A percentile compares a stretch with the other conserved stretches of the same genome.
Evolutionary conservation across 2,113 vertebrate species (phyloP).

Genomic region (Microtus richardsoni): DNA sequence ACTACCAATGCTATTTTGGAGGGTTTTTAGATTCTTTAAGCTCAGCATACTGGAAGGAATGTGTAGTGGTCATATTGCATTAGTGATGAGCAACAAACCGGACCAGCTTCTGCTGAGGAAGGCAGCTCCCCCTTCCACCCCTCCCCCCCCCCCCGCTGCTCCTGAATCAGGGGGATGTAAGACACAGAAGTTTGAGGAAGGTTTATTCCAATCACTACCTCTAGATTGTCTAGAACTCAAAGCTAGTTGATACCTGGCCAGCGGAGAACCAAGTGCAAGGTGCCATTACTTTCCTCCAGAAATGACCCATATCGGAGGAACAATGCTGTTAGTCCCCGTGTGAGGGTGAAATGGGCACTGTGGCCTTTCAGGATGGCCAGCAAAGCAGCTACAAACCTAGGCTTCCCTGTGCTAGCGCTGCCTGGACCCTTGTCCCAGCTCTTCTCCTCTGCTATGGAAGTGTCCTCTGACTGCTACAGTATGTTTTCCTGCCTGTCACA

Average conservation of each 20-base stretch:
- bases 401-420: rapidly evolving
- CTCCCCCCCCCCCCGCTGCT: too few relatives aligned
- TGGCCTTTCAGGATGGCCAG: not conserved
- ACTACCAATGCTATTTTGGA: not conserved
- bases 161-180: not conserved
- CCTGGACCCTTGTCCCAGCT: not conserved
- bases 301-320: not conserved
- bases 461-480: not conserved
- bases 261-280: not conserved
- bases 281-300: not conserved
- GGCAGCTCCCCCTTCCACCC: not conserved
- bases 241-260: rapidly evolving
- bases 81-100: rapidly evolving
- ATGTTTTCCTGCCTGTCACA: not conserved
- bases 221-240: not conserved
- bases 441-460: not conserved
- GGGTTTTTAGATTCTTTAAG: not conserved
- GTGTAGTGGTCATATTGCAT: not conserved
- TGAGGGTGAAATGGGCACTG: too few relatives aligned
- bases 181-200: not conserved
- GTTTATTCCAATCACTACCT: not conserved
- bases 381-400: not conserved
- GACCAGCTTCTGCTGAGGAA: not conserved
- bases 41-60: not conserved
- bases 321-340: not conserved